These are phyloP conservation scores for Rhyacophila evoluta DNA, from an alignment of 2,888 invertebrate genomes.

Conservation along the genomic window DNA sequence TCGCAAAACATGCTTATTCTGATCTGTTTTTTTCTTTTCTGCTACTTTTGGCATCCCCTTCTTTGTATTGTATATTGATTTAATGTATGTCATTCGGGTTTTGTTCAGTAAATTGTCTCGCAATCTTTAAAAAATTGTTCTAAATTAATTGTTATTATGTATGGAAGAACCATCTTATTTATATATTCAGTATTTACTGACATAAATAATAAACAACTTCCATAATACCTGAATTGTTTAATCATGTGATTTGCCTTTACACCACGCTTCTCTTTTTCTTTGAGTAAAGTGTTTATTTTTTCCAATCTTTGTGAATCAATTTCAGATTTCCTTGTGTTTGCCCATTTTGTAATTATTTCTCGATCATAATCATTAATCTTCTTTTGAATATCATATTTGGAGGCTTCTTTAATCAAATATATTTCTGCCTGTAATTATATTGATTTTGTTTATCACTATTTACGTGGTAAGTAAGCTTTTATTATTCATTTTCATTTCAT, in stretches of 20 bases:
- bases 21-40: constrained; percentile 15
- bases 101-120: constrained; percentile 38
- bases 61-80: constrained; percentile 32
- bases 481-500: no score
- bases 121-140: constrained; percentile 35
- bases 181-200: no score
- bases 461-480: no score
- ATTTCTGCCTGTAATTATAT: neutral
- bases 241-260: constrained; percentile 47
- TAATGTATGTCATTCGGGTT: constrained; percentile 28
- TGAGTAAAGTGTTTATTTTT: constrained; percentile 17
- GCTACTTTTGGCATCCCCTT: neutral
- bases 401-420: neutral
- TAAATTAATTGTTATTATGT: no score
- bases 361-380: constrained; percentile 2
- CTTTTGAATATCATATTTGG: neutral
- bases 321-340: constrained; percentile 38
- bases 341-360: constrained; percentile 36
- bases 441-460: neutral
- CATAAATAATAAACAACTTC: no score
- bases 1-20: neutral
- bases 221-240: constrained; percentile 48
- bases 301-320: constrained; percentile 26
- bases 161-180: no score
- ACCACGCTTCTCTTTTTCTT: constrained; percentile 32